Evolutionary conservation across 92 coral and sea anemone genomes (phyloP).

Genomic region (Umimayanthus chanpuru): DNA sequence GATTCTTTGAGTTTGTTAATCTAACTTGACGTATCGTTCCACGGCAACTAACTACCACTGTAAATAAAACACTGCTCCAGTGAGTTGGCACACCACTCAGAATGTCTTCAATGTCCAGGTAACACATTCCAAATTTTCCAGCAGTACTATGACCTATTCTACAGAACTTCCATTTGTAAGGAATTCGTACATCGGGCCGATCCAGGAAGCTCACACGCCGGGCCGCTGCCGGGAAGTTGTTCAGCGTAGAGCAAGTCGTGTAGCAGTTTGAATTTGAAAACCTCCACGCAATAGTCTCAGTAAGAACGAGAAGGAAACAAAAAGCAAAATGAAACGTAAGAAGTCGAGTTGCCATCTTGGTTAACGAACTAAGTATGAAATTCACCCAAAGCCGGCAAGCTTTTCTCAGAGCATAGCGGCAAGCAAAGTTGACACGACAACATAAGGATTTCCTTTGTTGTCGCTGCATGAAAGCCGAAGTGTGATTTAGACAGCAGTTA

Average conservation of each 20-base stretch:
- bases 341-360: not conserved
- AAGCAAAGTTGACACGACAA: not conserved
- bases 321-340: not conserved
- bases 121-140: not conserved
- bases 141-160: not conserved
- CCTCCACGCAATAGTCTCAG: not conserved
- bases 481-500: not conserved
- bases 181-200: not conserved
- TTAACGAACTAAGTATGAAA: not conserved
- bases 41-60: not conserved
- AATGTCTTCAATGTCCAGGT: not conserved
- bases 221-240: not conserved
- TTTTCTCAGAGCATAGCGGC: too few species aligned
- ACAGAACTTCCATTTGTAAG: not conserved
- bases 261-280: not conserved
- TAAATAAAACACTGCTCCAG: not conserved
- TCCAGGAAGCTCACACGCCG: not conserved
- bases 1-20: constrained; percentile 46
- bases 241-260: not conserved
- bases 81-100: not conserved
- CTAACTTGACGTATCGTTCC: not conserved
- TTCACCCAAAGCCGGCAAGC: too few species aligned
- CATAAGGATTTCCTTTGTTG: not conserved
- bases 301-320: not conserved
- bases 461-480: not conserved